A percentile compares a stretch with the other conserved stretches of the same genome.
phyloP scores from a whole-genome alignment of 2,888 invertebrate species.

The Chouioia cunea region DNA sequence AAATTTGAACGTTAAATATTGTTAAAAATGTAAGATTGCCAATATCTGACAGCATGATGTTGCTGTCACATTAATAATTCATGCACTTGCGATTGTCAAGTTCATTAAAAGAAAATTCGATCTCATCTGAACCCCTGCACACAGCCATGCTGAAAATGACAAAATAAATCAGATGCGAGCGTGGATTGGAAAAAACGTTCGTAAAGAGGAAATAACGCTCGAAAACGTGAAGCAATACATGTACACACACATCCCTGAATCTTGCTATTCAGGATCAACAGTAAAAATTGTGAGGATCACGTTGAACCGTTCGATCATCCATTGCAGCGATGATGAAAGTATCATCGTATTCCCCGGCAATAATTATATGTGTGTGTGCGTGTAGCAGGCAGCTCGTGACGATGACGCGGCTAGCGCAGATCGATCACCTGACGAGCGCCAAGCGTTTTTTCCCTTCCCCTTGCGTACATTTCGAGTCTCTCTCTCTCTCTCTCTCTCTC shows the following conservation, averaged over 20 bases:
- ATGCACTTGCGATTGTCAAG: neutral
- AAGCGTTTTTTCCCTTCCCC: neutral
- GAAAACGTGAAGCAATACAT: no score
- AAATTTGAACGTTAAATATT: no score
- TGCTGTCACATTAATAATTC: conserved; percentile 12
- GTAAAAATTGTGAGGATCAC: conserved; percentile 30
- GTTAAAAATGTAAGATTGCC: no score
- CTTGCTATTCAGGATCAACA: no score
- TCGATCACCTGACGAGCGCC: conserved; percentile 42
- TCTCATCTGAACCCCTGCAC: neutral
- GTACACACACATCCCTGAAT: no score
- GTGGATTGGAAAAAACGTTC: conserved; percentile 8
- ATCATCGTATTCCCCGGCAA: conserved; percentile 22
- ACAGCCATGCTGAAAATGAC: neutral
- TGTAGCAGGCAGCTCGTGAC: conserved; percentile 17
- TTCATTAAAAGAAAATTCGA: neutral
- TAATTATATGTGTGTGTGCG: neutral
- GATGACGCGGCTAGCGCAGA: conserved; percentile 35
- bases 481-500: neutral
- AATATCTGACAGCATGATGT: no score
- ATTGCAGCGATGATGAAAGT: conserved; percentile 26
- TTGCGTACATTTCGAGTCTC: neutral
- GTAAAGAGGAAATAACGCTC: neutral
- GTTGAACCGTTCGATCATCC: conserved; percentile 29
- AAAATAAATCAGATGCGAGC: neutral